phyloP scores from a whole-genome alignment of 2,113 vertebrate species.

The Zingel zingel region DNA sequence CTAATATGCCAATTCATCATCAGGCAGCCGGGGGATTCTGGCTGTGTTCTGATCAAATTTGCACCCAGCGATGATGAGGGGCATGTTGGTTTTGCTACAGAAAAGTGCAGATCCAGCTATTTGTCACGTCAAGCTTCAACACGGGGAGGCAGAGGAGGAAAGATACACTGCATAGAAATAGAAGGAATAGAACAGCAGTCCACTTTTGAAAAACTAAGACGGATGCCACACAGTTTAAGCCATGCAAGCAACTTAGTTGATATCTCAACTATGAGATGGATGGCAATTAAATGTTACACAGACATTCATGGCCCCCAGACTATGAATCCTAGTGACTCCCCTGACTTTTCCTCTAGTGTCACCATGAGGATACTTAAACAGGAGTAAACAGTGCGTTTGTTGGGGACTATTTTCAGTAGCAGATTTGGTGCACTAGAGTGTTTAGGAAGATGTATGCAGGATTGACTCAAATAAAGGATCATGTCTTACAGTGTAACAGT shows the following conservation, averaged over 20 bases:
- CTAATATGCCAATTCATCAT: slow-evolving; percentile 84
- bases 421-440: neutral
- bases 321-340: neutral
- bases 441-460: neutral
- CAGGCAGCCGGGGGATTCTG: slow-evolving; percentile 74
- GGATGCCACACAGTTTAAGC: neutral
- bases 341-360: neutral
- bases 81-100: slow-evolving; percentile 77
- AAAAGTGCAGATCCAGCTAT: slow-evolving; percentile 83
- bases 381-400: neutral
- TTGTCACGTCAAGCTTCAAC: slow-evolving; percentile 80
- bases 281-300: neutral
- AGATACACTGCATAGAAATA: slow-evolving; percentile 38
- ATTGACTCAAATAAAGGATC: neutral
- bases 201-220: neutral
- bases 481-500: neutral
- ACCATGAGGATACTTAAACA: neutral
- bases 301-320: neutral
- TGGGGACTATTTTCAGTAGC: neutral
- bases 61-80: slow-evolving; percentile 80
- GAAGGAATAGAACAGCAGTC: slow-evolving; percentile 23
- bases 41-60: slow-evolving; percentile 83
- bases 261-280: neutral
- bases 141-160: slow-evolving; percentile 56
- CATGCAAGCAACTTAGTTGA: neutral